Evolutionary conservation across 2,113 vertebrate genomes (phyloP).

Genomic region (Otolemur garnettii): DNA sequence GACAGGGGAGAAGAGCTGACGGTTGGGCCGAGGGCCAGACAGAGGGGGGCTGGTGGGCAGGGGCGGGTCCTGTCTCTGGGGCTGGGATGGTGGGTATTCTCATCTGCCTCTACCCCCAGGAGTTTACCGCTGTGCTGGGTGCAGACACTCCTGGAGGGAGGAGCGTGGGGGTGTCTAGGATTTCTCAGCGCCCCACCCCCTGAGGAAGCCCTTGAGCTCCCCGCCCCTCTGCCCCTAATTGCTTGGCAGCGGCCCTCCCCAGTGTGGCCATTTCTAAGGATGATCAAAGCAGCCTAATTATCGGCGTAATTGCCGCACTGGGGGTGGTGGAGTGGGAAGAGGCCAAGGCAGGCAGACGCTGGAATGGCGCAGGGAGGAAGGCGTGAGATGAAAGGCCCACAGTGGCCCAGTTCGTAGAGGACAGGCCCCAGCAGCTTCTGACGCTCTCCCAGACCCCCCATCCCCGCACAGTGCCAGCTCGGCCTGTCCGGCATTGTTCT

Average conservation of each 20-base stretch:
- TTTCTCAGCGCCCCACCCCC: neutral
- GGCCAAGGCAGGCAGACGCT: neutral
- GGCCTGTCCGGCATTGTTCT: conserved; percentile 61
- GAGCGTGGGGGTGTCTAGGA: neutral
- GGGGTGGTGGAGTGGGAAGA: conserved; percentile 66
- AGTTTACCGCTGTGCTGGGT: neutral
- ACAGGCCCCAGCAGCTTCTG: conserved; percentile 51
- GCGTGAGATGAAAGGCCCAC: conserved; percentile 69
- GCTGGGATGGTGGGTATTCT: neutral
- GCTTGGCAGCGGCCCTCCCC: conserved; percentile 67
- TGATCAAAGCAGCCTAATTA: conserved; percentile 82
- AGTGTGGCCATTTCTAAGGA: conserved; percentile 75
- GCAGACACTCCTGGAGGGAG: conserved; percentile 10
- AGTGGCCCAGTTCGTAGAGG: conserved; percentile 74
- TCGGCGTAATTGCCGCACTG: conserved; percentile 72
- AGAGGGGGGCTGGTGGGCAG: neutral
- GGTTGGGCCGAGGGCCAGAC: conserved; percentile 77
- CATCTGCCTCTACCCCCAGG: conserved; percentile 1
- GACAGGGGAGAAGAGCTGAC: conserved; percentile 58
- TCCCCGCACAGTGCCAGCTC: neutral
- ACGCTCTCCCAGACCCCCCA: conserved; percentile 55
- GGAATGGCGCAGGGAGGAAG: neutral
- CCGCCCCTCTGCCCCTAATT: conserved; percentile 76
- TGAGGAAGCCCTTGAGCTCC: conserved; percentile 18
- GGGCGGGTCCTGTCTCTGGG: neutral